Base-by-base conservation (phyloP, 1,140 invertebrate species). In the Hypothenemus hampei region DNA sequence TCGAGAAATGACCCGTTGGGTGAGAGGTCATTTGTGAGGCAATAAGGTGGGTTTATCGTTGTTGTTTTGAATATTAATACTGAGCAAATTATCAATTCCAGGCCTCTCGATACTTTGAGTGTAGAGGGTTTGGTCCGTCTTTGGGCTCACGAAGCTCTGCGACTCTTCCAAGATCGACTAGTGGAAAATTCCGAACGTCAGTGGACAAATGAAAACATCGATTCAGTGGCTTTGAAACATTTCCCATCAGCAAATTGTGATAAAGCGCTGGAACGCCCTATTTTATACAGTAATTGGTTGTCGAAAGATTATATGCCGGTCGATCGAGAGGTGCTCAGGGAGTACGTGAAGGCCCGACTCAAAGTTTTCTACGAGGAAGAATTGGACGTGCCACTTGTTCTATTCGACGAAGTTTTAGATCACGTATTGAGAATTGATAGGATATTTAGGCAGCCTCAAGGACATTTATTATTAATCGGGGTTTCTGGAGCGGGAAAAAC, bases 291-390 rank as follows among this genome's bases (percentile, higher is more conserved):
- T 64, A 99, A 98, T 72, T 99, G 97, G 97, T 75, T 99, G 6
- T 93, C 91, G 21, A 99, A 98, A 73, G 93, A 99, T 73, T 99
- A 99, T 67, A 80, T 96, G 26, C 95, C 97, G 1, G 96, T 99
- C 1, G 89, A 95, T 52, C 83, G 93, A 64, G 91, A 98, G 70
- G 89, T 96, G 69, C 76, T 99, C 4, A 77, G 95, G 19, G 93
- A 98, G 69, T 99, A 99, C 70, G 93, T 97, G 16, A 91, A 94
- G 67, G 97, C 97, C 37, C 81, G 97, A 57, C 79, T 99, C 0
- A 98, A 96, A 78, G 86, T 86, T n/a, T 99, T 99, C 76, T 99
- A 99, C 69, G 97, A 99, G 76, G 97, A 99, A 78, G 97, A 99
- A 71, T 73, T 99, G 23, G 97, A 99, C 74, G 97, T 99, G 4